Evolutionary conservation across 2,113 vertebrate genomes (phyloP), one percentile per base, ranked within the genome.

Genomic region (Mustela nigripes): DNA sequence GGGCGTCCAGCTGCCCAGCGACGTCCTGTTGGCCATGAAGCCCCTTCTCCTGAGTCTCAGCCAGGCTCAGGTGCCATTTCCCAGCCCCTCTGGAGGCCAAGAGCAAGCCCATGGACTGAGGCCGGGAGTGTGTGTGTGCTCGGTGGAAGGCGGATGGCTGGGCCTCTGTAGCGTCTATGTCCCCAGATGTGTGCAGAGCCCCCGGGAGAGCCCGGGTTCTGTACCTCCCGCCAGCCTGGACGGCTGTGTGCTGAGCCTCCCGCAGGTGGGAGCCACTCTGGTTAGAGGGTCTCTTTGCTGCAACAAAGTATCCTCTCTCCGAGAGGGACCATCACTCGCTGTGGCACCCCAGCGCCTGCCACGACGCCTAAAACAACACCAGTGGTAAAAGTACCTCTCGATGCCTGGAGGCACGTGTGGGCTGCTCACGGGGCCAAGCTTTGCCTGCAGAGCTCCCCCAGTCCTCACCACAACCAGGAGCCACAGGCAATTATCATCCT

Each of bases 321-420:
- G 19, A 33, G 42, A 36, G 1, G 19, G 26, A 89, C 18, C 21
- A 26, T 50, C 14, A 1, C 2, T 33, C 2, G 2, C 53, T 1
- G 9, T 22, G 45, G 73, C 5, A 3, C 4, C 42, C 76, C 76
- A 14, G 65, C 0, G 0, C 50, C 48, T 16, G 24, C 65, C 45
- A 33, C 0, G 1, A 53, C 33, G 22, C 63, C 39, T 33, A 1
- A n/a, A 36, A 36, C 24, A 14, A 24, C 12, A 15, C 5, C 11
- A 11, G 16, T 2, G 15, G 48, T 1, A 7, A 22, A 3, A 18
- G 65, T 3, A 7, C 9, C 2, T 9, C 26, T 1, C 9, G 2
- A 1, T 24, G 28, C 26, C 56, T 11, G 31, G 24, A 28, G 31
- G 28, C 28, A 11, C 0, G 2, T 5, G 11, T 22, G 3, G 33